Evolutionary conservation across 2,888 invertebrate genomes (phyloP), one percentile per base, ranked within the genome.

Genomic region (Melanchra persicariae): DNA sequence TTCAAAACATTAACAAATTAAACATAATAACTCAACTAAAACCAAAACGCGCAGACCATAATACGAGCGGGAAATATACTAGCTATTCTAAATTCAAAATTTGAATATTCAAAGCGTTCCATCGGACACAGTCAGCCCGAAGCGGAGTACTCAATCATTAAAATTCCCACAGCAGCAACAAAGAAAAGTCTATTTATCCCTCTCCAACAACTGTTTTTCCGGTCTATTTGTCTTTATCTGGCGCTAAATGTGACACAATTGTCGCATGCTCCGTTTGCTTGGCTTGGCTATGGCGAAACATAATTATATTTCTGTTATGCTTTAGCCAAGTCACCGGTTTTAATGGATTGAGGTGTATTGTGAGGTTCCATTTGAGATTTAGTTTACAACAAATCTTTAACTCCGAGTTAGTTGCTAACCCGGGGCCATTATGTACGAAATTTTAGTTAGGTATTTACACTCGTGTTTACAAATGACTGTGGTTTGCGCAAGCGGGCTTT

Each of bases 201-300:
- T 87, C 90, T 95, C 94, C 86, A 88, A 88, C 93, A 89, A 89
- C 90, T 88, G 93, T 93, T 94, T 95, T 95, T 94, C 94, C 93
- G 93, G 92, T 94, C 93, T 95, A 95, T 95, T 95, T 95, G 94
- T 95, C 95, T 93, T 92, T 94, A 92, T 95, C 94, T 94, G 91
- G 89, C 93, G 90, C 87, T 88, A 94, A 95, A 95, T 94, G 94
- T 94, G 95, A 94, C 94, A 93, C 91, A 90, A 93, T 93, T 91
- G 92, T 92, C 91, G 92, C 92, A 94, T 91, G 94, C 92, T 92
- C 94, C 91, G 95, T 94, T 95, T 93, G 89, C 90, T 90, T 92
- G 92, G 92, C 91, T 88, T 87, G 85, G 86, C 83, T 85, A 85
- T 85, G 84, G 81, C 76, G 84, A 80, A 77, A 83, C 77, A 87